phyloP scores from a whole-genome alignment of 1,140 invertebrate genomes.

The Phenacoccus solenopsis region DNA sequence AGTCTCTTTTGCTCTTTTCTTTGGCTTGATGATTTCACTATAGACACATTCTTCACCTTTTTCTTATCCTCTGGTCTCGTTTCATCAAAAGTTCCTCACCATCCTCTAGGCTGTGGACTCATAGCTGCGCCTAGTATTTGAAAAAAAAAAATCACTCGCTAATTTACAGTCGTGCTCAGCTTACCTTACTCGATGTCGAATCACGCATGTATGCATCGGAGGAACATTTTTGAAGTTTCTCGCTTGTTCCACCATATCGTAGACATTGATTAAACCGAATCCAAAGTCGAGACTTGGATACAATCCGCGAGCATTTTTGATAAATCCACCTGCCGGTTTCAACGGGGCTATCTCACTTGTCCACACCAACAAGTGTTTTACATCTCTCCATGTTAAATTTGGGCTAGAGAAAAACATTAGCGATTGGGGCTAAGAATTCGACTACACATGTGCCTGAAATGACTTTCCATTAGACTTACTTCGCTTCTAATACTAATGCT shows the following conservation, averaged over 20 bases:
- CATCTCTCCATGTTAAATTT: slow-evolving; percentile 74
- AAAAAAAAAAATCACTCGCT: too few species aligned
- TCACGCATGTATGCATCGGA: background rate
- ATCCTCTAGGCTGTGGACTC: too few species aligned
- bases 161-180: too few species aligned
- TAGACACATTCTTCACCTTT: too few species aligned
- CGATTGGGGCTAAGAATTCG: too few species aligned
- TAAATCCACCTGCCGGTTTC: slow-evolving; percentile 57
- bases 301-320: slow-evolving; percentile 50
- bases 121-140: too few species aligned
- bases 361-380: slow-evolving; percentile 77
- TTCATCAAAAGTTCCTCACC: too few species aligned
- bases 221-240: slow-evolving; percentile 38
- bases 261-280: slow-evolving; percentile 83
- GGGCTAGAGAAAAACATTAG: slow-evolving; percentile 53
- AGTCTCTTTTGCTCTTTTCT: too few species aligned
- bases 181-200: too few species aligned
- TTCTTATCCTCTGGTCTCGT: too few species aligned
- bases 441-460: too few species aligned
- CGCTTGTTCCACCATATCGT: slow-evolving; percentile 55
- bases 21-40: too few species aligned
- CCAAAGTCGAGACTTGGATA: slow-evolving; percentile 69
- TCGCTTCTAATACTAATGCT: slow-evolving; percentile 69
- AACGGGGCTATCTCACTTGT: slow-evolving; percentile 59
- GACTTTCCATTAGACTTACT: slow-evolving; percentile 45